Conservation (phyloP, 2,888 invertebrate species). For the Troglohyphantes excavatus region DNA sequence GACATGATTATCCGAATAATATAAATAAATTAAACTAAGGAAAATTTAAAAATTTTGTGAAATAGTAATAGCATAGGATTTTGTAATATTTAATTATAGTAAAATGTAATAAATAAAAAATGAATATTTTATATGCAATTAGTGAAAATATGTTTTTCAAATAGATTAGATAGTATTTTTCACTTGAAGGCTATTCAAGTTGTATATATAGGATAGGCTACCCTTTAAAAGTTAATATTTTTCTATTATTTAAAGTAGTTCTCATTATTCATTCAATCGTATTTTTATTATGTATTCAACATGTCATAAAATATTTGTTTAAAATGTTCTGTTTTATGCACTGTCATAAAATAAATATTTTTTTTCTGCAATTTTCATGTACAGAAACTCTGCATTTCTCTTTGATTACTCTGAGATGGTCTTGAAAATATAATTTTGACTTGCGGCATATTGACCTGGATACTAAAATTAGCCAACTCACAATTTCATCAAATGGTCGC, state of each 20-base stretch:
- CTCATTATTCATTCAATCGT: no score
- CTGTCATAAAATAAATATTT: not conserved
- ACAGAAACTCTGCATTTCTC: not conserved
- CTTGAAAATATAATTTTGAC: conserved; percentile 4
- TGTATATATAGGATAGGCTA: no score
- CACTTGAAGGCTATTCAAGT: no score
- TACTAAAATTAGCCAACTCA: not conserved
- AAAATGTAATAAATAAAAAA: no score
- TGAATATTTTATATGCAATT: no score
- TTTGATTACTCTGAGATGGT: not conserved
- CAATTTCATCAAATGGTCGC: not conserved
- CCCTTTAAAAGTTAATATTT: no score
- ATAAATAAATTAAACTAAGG: not conserved
- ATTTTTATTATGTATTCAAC: not conserved
- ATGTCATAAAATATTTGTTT: not conserved
- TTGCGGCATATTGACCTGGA: not conserved
- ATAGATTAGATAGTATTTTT: no score
- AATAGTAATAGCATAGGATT: not conserved
- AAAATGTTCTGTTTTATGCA: not conserved
- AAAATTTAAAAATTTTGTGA: no score
- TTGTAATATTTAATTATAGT: no score
- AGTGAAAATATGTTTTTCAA: no score
- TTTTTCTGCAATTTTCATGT: not conserved
- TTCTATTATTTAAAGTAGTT: no score
- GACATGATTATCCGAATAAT: not conserved